Conservation (phyloP, 2,113 vertebrate species). For the Balaeniceps rex region DNA sequence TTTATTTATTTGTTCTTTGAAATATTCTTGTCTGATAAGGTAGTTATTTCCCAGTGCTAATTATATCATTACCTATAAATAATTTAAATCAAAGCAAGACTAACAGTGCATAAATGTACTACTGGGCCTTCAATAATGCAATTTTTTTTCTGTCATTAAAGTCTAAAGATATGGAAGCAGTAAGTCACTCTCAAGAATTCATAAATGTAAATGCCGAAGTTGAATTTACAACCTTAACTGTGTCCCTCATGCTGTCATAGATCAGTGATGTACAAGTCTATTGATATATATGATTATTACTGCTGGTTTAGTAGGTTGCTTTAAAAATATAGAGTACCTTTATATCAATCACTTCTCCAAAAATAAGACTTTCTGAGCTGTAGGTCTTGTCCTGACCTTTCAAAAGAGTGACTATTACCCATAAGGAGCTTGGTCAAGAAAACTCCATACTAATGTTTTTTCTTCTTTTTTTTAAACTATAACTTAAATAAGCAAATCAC, state of each 20-base stretch:
- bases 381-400: conserved; percentile 7
- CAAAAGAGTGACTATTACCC: neutral
- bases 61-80: neutral
- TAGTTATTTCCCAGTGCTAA: neutral
- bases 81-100: neutral
- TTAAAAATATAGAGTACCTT: neutral
- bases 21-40: neutral
- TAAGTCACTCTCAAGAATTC: neutral
- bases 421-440: neutral
- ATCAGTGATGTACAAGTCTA: neutral
- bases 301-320: neutral
- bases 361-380: neutral
- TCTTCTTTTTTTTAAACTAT: neutral
- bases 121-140: neutral
- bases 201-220: neutral
- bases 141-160: neutral
- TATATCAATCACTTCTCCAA: neutral
- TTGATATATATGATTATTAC: neutral
- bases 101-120: neutral
- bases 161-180: neutral
- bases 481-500: neutral
- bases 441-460: neutral
- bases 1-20: neutral
- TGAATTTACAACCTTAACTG: neutral
- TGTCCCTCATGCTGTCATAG: neutral